Percentiles rank a stretch among this genome's conserved stretches.
Conservation (phyloP, 1,140 invertebrate genomes). For the Mesaphorura yosii region DNA sequence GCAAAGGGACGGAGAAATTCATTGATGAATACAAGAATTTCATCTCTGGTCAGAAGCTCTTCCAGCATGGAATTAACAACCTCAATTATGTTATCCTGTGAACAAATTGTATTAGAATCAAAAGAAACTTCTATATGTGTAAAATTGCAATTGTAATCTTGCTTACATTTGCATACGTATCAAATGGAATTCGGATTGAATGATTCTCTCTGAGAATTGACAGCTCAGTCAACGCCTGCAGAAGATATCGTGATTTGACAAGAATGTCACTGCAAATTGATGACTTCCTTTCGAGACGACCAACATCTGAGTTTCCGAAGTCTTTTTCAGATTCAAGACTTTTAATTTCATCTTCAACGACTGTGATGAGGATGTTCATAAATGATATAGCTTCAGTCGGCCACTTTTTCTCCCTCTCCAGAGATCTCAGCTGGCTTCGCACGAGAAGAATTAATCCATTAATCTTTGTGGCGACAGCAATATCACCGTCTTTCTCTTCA, state of each 20-base stretch:
- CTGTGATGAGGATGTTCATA: constrained; percentile 5
- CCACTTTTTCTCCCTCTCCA: constrained; percentile 24
- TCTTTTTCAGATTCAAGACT: background rate
- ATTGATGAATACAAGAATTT: constrained; percentile 18
- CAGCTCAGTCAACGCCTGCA: constrained; percentile 16
- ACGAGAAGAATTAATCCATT: constrained; percentile 12
- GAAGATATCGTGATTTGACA: background rate
- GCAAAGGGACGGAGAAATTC: constrained; percentile 24
- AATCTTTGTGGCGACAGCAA: background rate
- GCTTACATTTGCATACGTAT: constrained; percentile 9
- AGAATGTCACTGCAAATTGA: background rate
- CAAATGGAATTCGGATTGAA: constrained; percentile 17
- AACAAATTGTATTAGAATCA: constrained; percentile 1
- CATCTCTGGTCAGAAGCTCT: constrained; percentile 15
- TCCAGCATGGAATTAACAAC: constrained; percentile 23
- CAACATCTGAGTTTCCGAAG: background rate
- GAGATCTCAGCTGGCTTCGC: constrained; percentile 10
- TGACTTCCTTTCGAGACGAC: background rate
- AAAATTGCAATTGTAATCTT: background rate
- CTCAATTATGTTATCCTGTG: constrained; percentile 10
- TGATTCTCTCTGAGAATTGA: constrained; percentile 7
- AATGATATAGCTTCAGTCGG: constrained; percentile 21
- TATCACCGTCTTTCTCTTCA: background rate
- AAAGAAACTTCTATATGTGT: background rate
- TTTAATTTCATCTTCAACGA: constrained; percentile 7